Evolutionary conservation across 2,113 vertebrate species (phyloP).

Genomic region (Monopterus albus): DNA sequence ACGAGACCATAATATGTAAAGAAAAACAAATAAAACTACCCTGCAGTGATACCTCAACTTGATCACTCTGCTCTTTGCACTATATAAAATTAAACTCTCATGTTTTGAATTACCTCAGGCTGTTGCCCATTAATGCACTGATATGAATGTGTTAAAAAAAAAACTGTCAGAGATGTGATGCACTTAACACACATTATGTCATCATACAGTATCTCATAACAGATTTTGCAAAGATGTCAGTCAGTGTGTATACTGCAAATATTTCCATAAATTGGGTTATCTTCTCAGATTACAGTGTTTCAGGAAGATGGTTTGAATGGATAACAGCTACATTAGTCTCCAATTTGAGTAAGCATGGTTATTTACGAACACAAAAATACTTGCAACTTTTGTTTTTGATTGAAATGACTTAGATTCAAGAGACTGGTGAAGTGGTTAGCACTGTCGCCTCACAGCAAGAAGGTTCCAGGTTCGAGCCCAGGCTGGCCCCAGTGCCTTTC

Average conservation of each 20-base stretch:
- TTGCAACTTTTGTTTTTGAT: neutral
- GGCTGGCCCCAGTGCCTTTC: too few species aligned
- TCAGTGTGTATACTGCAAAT: neutral
- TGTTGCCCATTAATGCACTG: slow-evolving; percentile 40
- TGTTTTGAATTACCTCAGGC: slow-evolving; percentile 55
- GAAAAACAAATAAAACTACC: slow-evolving; percentile 37
- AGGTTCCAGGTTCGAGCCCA: too few species aligned
- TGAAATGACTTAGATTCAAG: neutral
- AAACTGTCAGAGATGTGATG: slow-evolving; percentile 28
- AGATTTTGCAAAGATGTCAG: neutral
- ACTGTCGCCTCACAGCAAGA: too few species aligned
- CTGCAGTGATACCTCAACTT: slow-evolving; percentile 41
- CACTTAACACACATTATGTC: neutral
- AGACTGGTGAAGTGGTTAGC: too few species aligned
- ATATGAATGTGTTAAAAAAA: slow-evolving; percentile 49
- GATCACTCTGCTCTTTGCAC: slow-evolving; percentile 49
- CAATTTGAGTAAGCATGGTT: neutral
- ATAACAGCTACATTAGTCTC: neutral
- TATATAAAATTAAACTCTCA: slow-evolving; percentile 52
- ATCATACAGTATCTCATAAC: slow-evolving; percentile 2
- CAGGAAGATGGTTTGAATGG: neutral
- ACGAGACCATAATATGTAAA: slow-evolving; percentile 37
- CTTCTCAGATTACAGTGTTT: neutral
- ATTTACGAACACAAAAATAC: neutral
- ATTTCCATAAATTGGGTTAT: neutral